Evolutionary conservation across 1,140 invertebrate species (phyloP).

Genomic region (Harpegnathos saltator): DNA sequence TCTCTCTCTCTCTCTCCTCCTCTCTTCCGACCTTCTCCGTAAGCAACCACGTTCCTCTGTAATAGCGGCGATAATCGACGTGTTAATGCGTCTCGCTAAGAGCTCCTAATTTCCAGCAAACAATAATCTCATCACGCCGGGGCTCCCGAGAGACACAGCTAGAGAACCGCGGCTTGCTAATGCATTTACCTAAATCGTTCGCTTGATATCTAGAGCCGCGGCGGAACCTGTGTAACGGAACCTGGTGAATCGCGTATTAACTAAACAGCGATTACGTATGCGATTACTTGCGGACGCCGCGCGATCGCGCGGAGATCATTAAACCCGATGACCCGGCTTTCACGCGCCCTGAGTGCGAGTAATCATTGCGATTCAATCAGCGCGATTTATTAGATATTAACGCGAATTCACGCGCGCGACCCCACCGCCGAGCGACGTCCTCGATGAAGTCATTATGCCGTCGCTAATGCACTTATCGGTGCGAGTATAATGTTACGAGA

Average conservation of each 20-base stretch:
- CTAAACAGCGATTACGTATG: conserved; percentile 22
- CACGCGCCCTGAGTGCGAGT: conserved; percentile 25
- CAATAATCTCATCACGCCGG: not conserved
- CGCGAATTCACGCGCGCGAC: not conserved
- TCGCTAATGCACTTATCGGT: not conserved
- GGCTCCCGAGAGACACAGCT: not conserved
- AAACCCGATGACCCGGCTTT: conserved; percentile 36
- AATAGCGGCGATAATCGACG: too few species aligned
- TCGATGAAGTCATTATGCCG: not conserved
- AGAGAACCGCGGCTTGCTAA: not conserved
- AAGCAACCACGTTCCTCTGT: too few species aligned
- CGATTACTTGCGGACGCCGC: conserved; percentile 31
- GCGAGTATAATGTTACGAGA: not conserved
- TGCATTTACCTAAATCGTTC: conserved; percentile 13
- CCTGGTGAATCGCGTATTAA: conserved; percentile 24
- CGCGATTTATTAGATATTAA: conserved; percentile 41
- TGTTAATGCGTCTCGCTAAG: too few species aligned
- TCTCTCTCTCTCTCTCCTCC: too few species aligned
- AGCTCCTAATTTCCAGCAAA: too few species aligned
- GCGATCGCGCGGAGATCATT: conserved; percentile 21
- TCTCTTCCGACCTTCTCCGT: too few species aligned
- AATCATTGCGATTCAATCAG: conserved; percentile 29
- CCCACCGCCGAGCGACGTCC: not conserved
- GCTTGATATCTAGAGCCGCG: not conserved
- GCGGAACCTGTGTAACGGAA: conserved; percentile 3